A percentile compares a stretch with the other conserved stretches of the same genome.
Conservation (phyloP, 2,797 vertebrate genomes). For the Crax fasciolata region DNA sequence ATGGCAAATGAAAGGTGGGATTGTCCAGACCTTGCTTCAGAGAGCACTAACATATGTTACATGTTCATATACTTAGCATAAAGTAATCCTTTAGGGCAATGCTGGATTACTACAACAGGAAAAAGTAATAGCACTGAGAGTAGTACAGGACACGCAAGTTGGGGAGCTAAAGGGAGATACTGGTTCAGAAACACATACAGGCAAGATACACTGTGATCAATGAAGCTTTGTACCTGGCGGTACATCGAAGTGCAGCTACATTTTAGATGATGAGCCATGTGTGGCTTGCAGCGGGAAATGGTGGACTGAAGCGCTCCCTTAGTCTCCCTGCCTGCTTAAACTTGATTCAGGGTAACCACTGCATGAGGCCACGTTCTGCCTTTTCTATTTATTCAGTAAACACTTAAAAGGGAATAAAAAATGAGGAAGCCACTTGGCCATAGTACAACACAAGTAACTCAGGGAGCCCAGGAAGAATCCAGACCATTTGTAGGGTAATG, state of each 20-base stretch:
- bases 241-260: neutral
- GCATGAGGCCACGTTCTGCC: fast-evolving
- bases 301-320: neutral
- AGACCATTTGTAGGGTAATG: neutral
- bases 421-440: neutral
- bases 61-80: neutral
- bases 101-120: neutral
- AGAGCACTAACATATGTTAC: neutral
- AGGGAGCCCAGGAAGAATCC: neutral
- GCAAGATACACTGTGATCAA: neutral
- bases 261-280: neutral
- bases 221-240: neutral
- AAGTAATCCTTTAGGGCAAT: neutral
- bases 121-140: neutral
- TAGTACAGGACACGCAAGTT: neutral
- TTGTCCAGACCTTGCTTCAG: neutral
- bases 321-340: neutral
- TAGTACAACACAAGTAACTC: neutral
- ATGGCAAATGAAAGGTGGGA: neutral
- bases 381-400: neutral
- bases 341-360: neutral
- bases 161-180: neutral
- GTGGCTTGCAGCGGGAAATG: neutral
- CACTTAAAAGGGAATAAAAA: neutral
- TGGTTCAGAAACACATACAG: neutral